These are phyloP conservation scores for Falco biarmicus DNA, from an alignment of 2,797 vertebrate species.

Conservation along the genomic window DNA sequence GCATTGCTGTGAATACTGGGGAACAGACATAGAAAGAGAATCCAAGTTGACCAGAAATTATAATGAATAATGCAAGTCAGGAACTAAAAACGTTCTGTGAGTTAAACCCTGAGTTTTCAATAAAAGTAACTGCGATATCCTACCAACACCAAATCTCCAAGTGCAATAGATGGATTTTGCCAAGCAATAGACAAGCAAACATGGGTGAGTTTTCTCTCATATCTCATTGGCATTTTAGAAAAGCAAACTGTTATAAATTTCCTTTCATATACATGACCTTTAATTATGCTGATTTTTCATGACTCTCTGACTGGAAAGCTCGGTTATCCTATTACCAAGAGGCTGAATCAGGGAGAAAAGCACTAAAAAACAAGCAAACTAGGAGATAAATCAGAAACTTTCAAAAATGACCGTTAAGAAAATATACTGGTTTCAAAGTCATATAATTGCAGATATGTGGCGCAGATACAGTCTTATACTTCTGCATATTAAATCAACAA, in stretches of 20 bases:
- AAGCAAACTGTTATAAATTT: neutral
- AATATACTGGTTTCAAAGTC: neutral
- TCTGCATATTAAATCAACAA: neutral
- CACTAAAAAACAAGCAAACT: neutral
- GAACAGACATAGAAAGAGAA: neutral
- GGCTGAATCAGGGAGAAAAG: neutral
- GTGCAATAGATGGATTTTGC: neutral
- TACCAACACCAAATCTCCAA: neutral
- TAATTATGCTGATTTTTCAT: neutral
- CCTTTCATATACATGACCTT: neutral
- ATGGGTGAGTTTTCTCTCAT: neutral
- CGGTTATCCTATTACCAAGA: neutral
- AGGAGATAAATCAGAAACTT: neutral
- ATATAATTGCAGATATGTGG: neutral
- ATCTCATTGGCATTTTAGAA: neutral
- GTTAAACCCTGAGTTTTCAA: neutral
- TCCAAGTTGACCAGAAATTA: neutral
- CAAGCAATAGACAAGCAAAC: neutral
- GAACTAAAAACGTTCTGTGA: neutral
- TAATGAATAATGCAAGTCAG: neutral
- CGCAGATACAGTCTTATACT: neutral
- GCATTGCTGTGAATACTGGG: neutral
- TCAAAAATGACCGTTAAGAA: neutral
- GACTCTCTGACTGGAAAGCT: neutral
- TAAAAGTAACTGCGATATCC: neutral